These are phyloP conservation scores for Microcebus lehilahytsara DNA, from an alignment of 2,113 vertebrate genomes.

Conservation along the genomic window DNA sequence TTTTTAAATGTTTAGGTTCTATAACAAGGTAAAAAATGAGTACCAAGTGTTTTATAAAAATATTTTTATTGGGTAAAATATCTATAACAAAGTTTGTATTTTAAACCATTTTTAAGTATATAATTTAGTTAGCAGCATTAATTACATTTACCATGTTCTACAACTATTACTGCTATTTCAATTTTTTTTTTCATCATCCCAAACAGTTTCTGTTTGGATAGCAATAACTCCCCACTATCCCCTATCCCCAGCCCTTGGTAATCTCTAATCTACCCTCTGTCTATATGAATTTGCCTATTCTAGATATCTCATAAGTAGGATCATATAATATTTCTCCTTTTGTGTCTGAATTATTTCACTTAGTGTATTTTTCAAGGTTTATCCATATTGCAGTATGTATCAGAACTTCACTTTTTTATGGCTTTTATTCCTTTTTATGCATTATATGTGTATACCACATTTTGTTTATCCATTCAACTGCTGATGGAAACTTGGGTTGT, in stretches of 20 bases:
- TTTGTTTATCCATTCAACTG: background rate
- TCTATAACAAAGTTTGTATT: background rate
- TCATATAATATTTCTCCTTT: background rate
- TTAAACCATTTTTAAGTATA: background rate
- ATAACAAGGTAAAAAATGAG: conserved; percentile 29
- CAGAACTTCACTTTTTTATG: background rate
- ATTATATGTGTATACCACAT: background rate
- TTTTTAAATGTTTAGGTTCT: conserved; percentile 19
- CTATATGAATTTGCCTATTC: background rate
- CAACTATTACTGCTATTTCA: background rate
- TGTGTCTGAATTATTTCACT: background rate
- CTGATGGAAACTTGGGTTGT: background rate
- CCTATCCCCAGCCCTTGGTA: background rate
- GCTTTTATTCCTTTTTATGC: background rate
- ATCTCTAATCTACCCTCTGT: background rate
- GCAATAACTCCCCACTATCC: background rate
- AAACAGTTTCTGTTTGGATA: background rate
- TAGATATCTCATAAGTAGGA: background rate
- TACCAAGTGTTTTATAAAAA: background rate
- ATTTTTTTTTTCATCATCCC: background rate
- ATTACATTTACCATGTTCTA: background rate
- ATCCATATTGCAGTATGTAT: background rate
- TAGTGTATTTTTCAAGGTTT: background rate
- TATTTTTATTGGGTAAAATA: background rate
- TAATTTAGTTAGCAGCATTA: background rate